Base-by-base conservation (phyloP, 2,797 vertebrate genomes). In the Chelmon rostratus region DNA sequence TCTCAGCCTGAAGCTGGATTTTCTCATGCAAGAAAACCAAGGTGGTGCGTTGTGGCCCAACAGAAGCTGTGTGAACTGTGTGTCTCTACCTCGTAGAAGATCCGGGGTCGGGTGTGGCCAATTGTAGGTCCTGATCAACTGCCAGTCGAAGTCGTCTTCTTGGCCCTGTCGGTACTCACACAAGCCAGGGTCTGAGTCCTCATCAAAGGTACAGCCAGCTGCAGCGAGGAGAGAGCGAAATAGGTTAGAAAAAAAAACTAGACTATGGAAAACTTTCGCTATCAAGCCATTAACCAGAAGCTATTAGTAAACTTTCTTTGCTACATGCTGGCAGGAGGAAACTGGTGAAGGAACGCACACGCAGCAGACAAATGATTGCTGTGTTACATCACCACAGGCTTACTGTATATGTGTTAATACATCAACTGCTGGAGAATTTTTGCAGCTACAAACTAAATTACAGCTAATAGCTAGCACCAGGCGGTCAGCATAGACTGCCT, bases 71-170 rank as follows among this genome's bases (percentile, higher is more conserved):
- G 25, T 33, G 61, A 61, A 11, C 21, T 2, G 9, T 21, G 21
- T 7, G 31, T 33, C 82, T 96, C 94, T 92, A 98, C 98, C 98
- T 6, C 95, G 95, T 10, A 97, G 96, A 71, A 99, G 96, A 79
- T 98, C 98, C 0, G 94, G 92, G 0, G 95, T 93, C 31, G 95
- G 89, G 67, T 94, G 95, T 0, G 97, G 96, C 89, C 95, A 95
- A 63, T 93, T 93, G 67, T 96, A 95, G 88, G 96, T 97, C 75
- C 93, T 94, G 64, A 98, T 82, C 38, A 96, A 95, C 88, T 98
- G 96, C 98, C 98, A 99, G 83, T 97, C 96, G 66, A 99, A 99
- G 94, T 99, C 97, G 38, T 98, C 97, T 0, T 98, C 96, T 72
- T 96, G 96, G 0, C 96, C 96, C 88, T 98, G 98, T 68, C 95